Conservation (phyloP, 2,888 invertebrate species). For the Bursaphelenchus okinawaensis region DNA sequence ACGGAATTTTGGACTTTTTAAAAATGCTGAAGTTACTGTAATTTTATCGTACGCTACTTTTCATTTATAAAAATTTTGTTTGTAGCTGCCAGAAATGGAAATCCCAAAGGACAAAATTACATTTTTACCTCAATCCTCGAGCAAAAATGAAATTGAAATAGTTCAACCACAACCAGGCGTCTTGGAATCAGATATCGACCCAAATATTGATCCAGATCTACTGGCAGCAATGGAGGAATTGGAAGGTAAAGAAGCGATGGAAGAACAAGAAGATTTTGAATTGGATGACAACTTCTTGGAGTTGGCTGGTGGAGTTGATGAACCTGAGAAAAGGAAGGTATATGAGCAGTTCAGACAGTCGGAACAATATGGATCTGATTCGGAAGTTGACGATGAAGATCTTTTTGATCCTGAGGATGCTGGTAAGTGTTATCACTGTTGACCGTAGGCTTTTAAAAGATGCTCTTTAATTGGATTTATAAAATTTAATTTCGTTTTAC, state of each 20-base stretch:
- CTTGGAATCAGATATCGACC: slow-evolving; percentile 60
- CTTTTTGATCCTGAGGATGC: slow-evolving; percentile 11
- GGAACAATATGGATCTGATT: slow-evolving; percentile 31
- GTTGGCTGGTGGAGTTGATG: slow-evolving; percentile 66
- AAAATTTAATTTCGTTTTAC: not conserved
- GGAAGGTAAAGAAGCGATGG: slow-evolving; percentile 70
- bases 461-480: not conserved
- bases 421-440: not conserved
- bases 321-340: slow-evolving; percentile 13
- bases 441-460: not conserved
- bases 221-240: slow-evolving; percentile 80
- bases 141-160: not conserved
- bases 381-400: slow-evolving; percentile 21
- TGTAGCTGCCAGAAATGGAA: not conserved
- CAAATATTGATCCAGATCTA: slow-evolving; percentile 80
- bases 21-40: too few species aligned
- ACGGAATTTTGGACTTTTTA: too few species aligned
- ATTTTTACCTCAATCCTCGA: not conserved
- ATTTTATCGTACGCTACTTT: too few species aligned
- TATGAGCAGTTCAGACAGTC: slow-evolving; percentile 12
- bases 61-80: too few species aligned
- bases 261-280: slow-evolving; percentile 71
- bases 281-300: slow-evolving; percentile 87
- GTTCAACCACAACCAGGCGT: not conserved
- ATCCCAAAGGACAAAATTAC: not conserved